These are phyloP conservation scores for Heterohyrax brucei DNA, from an alignment of 2,797 vertebrate genomes.

Conservation along the genomic window DNA sequence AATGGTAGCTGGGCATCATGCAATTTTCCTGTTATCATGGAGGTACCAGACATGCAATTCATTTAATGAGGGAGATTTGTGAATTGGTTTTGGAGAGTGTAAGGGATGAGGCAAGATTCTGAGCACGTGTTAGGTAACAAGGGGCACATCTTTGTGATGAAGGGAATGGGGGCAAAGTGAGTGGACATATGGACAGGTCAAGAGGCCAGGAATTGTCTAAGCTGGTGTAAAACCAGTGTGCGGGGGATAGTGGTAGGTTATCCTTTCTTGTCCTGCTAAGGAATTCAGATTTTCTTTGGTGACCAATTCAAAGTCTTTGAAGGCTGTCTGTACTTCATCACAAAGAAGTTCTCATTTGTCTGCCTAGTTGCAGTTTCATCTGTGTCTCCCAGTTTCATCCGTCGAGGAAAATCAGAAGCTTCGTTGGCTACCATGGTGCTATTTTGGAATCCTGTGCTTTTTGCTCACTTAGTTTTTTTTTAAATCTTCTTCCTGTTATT, in stretches of 20 bases:
- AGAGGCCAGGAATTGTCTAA: fast-evolving
- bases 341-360: conserved; percentile 6
- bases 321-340: background rate
- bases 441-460: background rate
- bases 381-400: background rate
- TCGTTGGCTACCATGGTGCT: background rate
- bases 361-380: conserved; percentile 10
- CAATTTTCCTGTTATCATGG: background rate
- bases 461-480: background rate
- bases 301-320: background rate
- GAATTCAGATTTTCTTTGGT: background rate
- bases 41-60: background rate
- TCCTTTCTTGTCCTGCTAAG: background rate
- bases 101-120: background rate
- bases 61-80: background rate
- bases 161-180: background rate
- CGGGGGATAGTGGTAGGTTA: fast-evolving
- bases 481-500: background rate
- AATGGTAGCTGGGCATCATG: background rate
- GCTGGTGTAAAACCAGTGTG: fast-evolving
- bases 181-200: background rate
- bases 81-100: background rate
- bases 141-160: fast-evolving
- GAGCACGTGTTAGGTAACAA: background rate
- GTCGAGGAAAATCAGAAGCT: conserved; percentile 34